Conservation (phyloP, 2,113 vertebrate genomes). For the Struthidea cinerea region DNA sequence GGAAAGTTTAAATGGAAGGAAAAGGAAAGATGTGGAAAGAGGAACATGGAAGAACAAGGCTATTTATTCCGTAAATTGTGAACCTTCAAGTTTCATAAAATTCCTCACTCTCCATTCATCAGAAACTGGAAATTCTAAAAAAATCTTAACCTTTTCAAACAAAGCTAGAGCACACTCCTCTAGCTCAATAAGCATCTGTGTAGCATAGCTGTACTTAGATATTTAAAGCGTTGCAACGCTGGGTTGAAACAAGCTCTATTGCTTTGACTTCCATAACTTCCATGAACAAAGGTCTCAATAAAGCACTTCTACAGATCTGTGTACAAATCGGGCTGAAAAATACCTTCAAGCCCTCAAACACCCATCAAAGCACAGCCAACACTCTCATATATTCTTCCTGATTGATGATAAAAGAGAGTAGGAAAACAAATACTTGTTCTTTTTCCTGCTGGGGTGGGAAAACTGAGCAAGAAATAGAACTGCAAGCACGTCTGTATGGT, state of each 20-base stretch:
- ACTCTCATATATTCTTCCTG: neutral
- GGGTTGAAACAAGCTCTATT: neutral
- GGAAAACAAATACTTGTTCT: neutral
- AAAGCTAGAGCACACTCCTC: constrained; percentile 3
- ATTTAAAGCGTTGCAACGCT: neutral
- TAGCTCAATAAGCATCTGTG: neutral
- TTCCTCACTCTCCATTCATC: constrained; percentile 29
- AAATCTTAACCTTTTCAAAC: constrained; percentile 46
- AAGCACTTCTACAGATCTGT: neutral
- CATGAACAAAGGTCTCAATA: constrained; percentile 1
- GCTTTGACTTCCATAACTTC: neutral
- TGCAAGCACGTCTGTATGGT: neutral
- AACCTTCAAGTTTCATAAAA: neutral
- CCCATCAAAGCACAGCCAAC: neutral
- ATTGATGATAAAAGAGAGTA: neutral
- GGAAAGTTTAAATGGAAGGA: neutral
- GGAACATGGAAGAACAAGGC: neutral
- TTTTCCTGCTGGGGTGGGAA: neutral
- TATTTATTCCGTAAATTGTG: neutral
- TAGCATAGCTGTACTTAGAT: neutral
- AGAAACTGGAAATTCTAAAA: constrained; percentile 55
- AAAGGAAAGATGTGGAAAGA: neutral
- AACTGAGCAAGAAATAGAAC: neutral
- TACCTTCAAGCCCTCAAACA: neutral
- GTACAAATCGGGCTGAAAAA: constrained; percentile 27